Conservation (phyloP, 2,113 vertebrate genomes). For the Campylomormyrus tamandua region DNA sequence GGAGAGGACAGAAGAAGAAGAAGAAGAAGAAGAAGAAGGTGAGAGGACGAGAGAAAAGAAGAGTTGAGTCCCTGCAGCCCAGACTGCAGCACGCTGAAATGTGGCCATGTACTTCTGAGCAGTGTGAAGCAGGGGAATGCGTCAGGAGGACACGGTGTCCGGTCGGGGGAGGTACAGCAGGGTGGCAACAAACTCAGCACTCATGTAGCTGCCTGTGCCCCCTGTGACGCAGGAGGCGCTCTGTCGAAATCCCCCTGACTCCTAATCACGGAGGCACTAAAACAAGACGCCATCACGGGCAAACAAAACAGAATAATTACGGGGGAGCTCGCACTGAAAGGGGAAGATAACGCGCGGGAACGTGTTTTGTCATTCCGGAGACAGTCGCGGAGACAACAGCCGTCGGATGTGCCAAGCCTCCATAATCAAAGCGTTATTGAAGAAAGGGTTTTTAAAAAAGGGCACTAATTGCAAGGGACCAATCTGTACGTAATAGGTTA, state of each 20-base stretch:
- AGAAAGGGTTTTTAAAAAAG: constrained; percentile 93
- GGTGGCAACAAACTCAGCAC: constrained; percentile 47
- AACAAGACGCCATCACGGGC: constrained; percentile 76
- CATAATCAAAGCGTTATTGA: constrained; percentile 99
- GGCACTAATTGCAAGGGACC: constrained; percentile 99
- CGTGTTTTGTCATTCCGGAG: constrained; percentile 99
- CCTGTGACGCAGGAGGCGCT: constrained; percentile 61
- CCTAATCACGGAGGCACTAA: constrained; percentile 99
- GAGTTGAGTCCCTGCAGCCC: neutral
- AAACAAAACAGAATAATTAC: constrained; percentile 75
- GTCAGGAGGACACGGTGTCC: neutral
- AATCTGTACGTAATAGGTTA: constrained; percentile 99
- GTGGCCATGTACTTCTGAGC: neutral
- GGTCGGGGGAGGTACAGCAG: neutral
- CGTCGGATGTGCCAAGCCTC: constrained; percentile 98
- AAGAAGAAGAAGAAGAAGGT: neutral
- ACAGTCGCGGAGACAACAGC: constrained; percentile 99
- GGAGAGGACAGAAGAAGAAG: too few relatives aligned
- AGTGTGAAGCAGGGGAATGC: neutral
- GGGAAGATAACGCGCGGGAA: constrained; percentile 91
- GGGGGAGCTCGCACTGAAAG: constrained; percentile 65
- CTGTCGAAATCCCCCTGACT: constrained; percentile 89
- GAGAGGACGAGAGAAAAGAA: neutral
- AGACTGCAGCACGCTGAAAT: neutral
- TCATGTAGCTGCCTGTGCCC: constrained; percentile 52